A percentile compares a stretch with the other conserved stretches of the same genome.
Conservation (phyloP, 1,140 invertebrate genomes). For the Drosophila orena region DNA sequence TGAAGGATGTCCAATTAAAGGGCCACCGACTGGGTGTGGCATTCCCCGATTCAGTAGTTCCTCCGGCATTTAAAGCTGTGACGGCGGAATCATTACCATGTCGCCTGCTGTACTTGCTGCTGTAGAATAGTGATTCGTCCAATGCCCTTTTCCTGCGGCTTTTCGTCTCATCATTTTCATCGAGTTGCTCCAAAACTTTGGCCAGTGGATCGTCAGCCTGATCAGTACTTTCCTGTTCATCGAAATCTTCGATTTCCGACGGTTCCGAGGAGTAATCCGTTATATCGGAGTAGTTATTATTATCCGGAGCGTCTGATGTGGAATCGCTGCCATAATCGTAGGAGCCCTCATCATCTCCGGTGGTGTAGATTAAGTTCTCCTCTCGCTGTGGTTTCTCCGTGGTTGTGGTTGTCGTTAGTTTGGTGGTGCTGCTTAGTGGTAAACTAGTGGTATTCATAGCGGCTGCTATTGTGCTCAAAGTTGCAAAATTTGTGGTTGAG, state of each 20-base stretch:
- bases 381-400: conserved; percentile 10
- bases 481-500: conserved; percentile 5
- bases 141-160: conserved; percentile 18
- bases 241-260: conserved; percentile 22
- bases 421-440: conserved; percentile 1
- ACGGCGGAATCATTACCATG: conserved; percentile 48
- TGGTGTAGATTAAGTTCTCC: conserved; percentile 21
- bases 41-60: conserved; percentile 7
- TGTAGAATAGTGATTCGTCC: conserved; percentile 24
- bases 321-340: conserved; percentile 63
- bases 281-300: conserved; percentile 69
- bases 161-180: conserved; percentile 28
- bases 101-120: conserved; percentile 59
- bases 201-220: conserved; percentile 59
- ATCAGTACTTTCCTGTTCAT: conserved; percentile 33
- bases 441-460: not conserved
- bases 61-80: not conserved
- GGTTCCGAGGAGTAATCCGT: conserved; percentile 70
- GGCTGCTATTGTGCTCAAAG: not conserved
- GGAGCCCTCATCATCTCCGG: conserved; percentile 36
- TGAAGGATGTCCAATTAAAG: conserved; percentile 19
- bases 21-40: conserved; percentile 13
- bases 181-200: conserved; percentile 49
- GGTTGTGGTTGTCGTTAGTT: conserved; percentile 22
- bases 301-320: conserved; percentile 60